phyloP scores from a whole-genome alignment of 1,140 invertebrate species.

The Zelostemma sp. region DNA sequence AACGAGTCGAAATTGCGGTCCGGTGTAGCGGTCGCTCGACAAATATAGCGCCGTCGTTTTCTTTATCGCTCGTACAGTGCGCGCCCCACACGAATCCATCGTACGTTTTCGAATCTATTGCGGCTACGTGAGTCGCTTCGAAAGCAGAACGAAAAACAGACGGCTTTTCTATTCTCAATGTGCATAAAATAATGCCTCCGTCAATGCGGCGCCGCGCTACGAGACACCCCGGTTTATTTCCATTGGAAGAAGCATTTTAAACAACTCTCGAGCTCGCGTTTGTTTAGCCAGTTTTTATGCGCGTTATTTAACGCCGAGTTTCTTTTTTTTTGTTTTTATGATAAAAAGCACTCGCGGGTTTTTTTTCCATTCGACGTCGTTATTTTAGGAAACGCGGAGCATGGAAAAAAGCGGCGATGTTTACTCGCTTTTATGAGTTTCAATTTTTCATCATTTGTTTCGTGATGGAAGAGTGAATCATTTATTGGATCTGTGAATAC shows the following conservation, averaged over 20 bases:
- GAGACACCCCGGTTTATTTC: not conserved
- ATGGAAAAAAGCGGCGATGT: not conserved
- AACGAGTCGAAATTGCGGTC: constrained; percentile 40
- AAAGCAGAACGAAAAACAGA: constrained; percentile 16
- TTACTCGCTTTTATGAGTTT: not conserved
- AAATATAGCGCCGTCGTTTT: constrained; percentile 28
- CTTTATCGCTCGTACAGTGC: constrained; percentile 20
- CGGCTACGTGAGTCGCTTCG: constrained; percentile 25
- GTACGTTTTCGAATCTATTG: constrained; percentile 34
- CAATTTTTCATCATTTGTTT: not conserved
- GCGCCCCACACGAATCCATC: constrained; percentile 19
- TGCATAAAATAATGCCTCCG: not conserved
- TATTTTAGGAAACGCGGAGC: not conserved
- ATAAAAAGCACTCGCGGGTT: too few relatives aligned
- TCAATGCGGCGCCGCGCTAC: too few relatives aligned
- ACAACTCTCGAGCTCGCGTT: too few relatives aligned
- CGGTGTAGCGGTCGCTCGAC: constrained; percentile 12
- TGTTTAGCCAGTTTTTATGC: not conserved
- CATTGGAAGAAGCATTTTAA: not conserved
- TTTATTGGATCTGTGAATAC: too few relatives aligned
- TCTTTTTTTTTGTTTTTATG: too few relatives aligned
- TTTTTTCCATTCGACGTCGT: too few relatives aligned
- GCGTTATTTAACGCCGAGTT: too few relatives aligned
- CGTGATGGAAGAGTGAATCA: not conserved
- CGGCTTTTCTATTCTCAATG: constrained; percentile 11